These are phyloP conservation scores for Hetaerina titia DNA, from an alignment of 2,888 invertebrate species.

Conservation along the genomic window DNA sequence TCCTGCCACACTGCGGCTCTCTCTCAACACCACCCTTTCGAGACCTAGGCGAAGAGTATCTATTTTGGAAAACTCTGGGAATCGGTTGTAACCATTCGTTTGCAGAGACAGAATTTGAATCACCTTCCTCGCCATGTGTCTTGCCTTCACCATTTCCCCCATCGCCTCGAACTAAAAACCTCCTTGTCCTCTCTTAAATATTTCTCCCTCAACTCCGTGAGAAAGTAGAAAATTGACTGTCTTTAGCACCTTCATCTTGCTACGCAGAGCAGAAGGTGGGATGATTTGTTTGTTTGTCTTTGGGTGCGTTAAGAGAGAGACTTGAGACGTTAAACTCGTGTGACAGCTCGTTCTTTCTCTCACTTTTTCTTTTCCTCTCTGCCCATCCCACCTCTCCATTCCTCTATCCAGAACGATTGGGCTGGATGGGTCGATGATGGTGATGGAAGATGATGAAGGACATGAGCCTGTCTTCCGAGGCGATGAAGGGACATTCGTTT, in stretches of 20 bases:
- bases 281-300: conserved; percentile 3
- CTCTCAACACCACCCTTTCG: background rate
- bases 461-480: background rate
- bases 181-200: background rate
- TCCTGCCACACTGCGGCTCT: background rate
- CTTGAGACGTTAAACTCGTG: background rate
- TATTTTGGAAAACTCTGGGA: background rate
- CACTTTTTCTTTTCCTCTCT: background rate
- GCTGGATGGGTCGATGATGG: background rate
- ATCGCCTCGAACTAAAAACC: background rate
- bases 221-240: background rate
- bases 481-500: background rate
- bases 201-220: background rate
- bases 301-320: background rate
- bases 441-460: conserved; percentile 39
- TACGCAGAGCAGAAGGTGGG: background rate
- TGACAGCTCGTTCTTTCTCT: background rate
- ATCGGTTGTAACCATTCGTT: background rate
- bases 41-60: background rate
- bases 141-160: background rate
- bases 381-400: background rate
- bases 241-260: background rate
- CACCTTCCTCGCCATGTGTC: background rate
- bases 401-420: background rate
- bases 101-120: background rate